Conservation (phyloP, 2,113 vertebrate genomes). For the Passerina amoena region DNA sequence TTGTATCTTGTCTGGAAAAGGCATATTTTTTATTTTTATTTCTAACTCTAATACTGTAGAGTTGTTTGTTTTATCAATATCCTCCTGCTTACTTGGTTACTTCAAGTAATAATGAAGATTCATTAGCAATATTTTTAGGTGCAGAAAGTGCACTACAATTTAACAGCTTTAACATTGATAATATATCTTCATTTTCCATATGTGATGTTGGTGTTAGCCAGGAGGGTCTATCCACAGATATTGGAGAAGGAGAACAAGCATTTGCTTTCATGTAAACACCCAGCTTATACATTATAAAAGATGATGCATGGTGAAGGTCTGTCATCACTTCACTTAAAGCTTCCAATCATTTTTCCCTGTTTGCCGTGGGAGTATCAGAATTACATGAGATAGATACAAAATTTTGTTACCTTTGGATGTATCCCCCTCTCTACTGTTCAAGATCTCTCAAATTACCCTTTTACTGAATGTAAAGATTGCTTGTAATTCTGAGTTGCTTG, state of each 20-base stretch:
- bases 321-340: background rate
- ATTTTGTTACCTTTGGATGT: background rate
- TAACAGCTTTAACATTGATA: background rate
- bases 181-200: background rate
- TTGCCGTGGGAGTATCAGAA: background rate
- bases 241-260: background rate
- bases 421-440: background rate
- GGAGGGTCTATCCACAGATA: background rate
- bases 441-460: background rate
- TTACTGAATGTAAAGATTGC: background rate
- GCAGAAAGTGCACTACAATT: background rate
- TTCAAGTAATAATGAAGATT: background rate
- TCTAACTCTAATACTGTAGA: background rate
- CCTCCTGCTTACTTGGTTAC: background rate
- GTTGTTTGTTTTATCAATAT: background rate
- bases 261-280: background rate
- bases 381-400: accelerated
- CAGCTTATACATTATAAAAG: background rate
- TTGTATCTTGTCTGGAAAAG: background rate
- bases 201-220: background rate
- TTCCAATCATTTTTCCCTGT: background rate
- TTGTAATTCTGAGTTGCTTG: background rate
- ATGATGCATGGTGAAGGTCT: background rate
- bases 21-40: background rate
- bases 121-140: background rate